Percentiles rank a stretch among this genome's conserved stretches.
Evolutionary conservation across 2,113 vertebrate species (phyloP).

Genomic region (Pterocles burchelli): DNA sequence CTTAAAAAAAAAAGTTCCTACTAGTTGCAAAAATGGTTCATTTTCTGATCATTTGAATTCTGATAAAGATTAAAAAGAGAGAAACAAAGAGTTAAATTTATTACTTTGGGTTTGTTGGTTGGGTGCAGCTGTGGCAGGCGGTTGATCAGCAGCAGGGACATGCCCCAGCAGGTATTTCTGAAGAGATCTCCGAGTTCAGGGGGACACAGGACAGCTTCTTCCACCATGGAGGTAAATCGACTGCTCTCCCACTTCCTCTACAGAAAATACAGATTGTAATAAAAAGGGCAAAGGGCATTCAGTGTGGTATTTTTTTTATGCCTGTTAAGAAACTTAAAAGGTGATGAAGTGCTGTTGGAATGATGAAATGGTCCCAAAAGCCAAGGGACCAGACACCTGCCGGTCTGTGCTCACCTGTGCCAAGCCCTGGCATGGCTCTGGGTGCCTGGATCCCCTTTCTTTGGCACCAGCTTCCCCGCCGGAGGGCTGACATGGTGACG

Average conservation of each 20-base stretch:
- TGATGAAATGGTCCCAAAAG: background rate
- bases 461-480: background rate
- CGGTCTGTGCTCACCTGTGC: too few species aligned
- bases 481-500: background rate
- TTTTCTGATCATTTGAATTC: background rate
- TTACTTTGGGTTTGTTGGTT: background rate
- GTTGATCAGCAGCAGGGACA: background rate
- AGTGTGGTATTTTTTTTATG: background rate
- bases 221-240: background rate
- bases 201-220: background rate
- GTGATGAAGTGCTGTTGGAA: too few species aligned
- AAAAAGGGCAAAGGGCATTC: background rate
- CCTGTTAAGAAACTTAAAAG: background rate
- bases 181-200: background rate
- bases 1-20: background rate
- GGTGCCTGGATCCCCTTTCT: fast-evolving
- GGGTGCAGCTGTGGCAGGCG: fast-evolving
- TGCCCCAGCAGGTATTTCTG: background rate
- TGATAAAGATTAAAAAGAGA: background rate
- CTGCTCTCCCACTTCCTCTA: background rate
- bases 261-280: background rate
- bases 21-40: background rate
- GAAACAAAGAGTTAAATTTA: background rate
- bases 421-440: background rate
- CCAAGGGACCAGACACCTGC: background rate